Conservation (phyloP, 2,797 vertebrate species). For the Centropyge bicolor region DNA sequence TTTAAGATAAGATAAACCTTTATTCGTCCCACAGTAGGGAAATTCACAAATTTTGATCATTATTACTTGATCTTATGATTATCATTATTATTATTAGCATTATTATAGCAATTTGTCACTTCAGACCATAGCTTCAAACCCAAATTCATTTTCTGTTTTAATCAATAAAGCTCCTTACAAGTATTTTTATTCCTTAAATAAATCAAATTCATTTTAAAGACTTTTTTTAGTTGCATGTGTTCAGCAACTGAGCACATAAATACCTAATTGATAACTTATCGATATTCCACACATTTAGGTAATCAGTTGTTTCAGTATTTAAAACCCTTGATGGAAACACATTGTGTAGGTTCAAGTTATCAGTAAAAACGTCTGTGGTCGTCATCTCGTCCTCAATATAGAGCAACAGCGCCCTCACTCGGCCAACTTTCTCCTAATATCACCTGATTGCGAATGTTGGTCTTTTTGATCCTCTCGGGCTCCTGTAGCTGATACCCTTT, state of each 20-base stretch:
- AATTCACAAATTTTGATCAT: too few relatives aligned
- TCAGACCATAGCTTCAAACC: too few relatives aligned
- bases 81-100: neutral
- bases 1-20: too few relatives aligned
- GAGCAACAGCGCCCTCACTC: slow-evolving; percentile 54
- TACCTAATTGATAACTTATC: neutral
- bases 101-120: neutral
- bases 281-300: neutral
- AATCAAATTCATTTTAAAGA: neutral
- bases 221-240: too few relatives aligned
- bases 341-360: neutral
- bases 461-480: slow-evolving; percentile 39
- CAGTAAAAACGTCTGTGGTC: neutral
- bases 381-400: neutral
- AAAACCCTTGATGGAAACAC: neutral
- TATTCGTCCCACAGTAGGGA: too few relatives aligned
- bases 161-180: neutral
- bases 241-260: neutral
- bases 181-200: neutral
- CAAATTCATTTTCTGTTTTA: neutral
- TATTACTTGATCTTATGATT: neutral
- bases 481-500: slow-evolving; percentile 47
- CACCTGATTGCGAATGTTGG: accelerated
- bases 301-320: neutral
- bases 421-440: accelerated